These are phyloP conservation scores for Rhinopomastus cyanomelas DNA, from an alignment of 2,113 vertebrate species.

Conservation along the genomic window DNA sequence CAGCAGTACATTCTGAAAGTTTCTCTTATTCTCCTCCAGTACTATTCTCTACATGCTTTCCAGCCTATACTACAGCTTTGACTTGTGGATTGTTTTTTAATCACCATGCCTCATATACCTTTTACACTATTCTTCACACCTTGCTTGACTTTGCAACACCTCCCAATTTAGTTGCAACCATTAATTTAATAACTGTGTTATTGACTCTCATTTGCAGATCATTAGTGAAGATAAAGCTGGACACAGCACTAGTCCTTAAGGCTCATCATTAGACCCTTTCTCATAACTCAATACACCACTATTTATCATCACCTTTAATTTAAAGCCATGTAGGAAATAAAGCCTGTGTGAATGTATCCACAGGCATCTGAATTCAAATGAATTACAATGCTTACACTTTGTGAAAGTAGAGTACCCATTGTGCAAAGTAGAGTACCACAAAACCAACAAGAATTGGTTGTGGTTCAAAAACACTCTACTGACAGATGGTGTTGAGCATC, in stretches of 20 bases:
- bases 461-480: not conserved
- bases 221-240: conserved; percentile 35
- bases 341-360: not conserved
- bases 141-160: not conserved
- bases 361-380: not conserved
- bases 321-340: not conserved
- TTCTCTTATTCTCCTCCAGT: not conserved
- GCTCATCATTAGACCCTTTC: not conserved
- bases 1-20: not conserved
- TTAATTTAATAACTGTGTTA: conserved; percentile 56
- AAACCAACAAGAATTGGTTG: not conserved
- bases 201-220: conserved; percentile 51
- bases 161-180: conserved; percentile 37
- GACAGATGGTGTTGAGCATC: not conserved
- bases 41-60: not conserved
- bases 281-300: not conserved
- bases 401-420: not conserved
- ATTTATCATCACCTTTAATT: conserved; percentile 56
- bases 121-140: not conserved
- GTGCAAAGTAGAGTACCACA: not conserved
- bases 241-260: not conserved
- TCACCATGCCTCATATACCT: not conserved
- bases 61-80: not conserved
- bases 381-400: not conserved
- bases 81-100: not conserved